These are phyloP conservation scores for Zaprionus bogoriensis DNA, from an alignment of 2,888 invertebrate species.

Conservation along the genomic window DNA sequence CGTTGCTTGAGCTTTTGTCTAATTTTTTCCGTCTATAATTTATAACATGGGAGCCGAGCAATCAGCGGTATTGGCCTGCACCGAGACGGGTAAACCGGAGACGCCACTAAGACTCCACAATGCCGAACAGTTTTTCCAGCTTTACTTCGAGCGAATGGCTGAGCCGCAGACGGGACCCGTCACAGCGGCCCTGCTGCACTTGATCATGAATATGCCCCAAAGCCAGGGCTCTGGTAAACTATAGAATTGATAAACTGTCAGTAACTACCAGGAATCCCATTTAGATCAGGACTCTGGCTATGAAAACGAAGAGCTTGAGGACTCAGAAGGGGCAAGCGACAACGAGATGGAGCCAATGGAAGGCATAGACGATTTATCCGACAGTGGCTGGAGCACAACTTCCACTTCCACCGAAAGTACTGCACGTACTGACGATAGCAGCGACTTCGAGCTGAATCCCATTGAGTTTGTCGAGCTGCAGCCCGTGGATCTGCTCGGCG, in stretches of 20 bases:
- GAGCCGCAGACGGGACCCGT: constrained; percentile 51
- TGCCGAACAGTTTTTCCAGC: constrained; percentile 46
- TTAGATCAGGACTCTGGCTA: constrained; percentile 25
- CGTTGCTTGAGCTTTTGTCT: not conserved
- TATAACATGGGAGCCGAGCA: constrained; percentile 61
- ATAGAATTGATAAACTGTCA: not conserved
- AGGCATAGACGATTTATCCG: constrained; percentile 2
- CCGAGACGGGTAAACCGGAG: constrained; percentile 48
- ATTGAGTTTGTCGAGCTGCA: constrained; percentile 20
- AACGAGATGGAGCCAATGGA: not conserved
- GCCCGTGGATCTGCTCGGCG: constrained; percentile 2
- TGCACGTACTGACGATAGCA: not conserved
- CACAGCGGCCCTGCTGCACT: constrained; percentile 50
- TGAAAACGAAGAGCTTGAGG: constrained; percentile 4
- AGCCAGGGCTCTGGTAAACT: constrained; percentile 1
- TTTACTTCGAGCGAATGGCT: constrained; percentile 47
- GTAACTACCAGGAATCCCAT: not conserved
- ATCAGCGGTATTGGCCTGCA: constrained; percentile 55
- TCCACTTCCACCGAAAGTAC: not conserved
- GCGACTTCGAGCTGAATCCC: constrained; percentile 13
- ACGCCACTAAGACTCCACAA: constrained; percentile 25
- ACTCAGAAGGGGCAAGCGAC: not conserved
- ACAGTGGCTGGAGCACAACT: constrained; percentile 14
- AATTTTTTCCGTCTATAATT: not conserved
- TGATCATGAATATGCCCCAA: constrained; percentile 20